Evolutionary conservation across 2,888 invertebrate species (phyloP), one percentile per base, ranked within the genome.

Genomic region (Cybosia mesomella): DNA sequence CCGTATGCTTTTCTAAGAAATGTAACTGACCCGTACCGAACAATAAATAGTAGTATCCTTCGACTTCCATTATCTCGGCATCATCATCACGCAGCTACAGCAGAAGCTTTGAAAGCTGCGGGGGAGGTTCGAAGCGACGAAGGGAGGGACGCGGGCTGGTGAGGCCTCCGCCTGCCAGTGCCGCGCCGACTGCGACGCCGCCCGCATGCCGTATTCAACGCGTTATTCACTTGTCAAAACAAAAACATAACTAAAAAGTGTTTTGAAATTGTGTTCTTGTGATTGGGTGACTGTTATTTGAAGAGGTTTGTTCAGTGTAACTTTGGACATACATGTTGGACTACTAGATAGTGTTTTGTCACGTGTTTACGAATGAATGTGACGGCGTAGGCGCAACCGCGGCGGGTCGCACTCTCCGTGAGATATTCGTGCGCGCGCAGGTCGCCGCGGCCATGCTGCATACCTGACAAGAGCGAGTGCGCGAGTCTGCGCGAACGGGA

Each of bases 391-490:
- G 93, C 93, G 93, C 93, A 92, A 87, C 84, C 82, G 77, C 91
- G 88, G 89, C 90, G 90, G 90, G 90, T 92, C 92, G 92, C 92
- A 91, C 92, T 92, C 88, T 91, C 89, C 90, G 94, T 94, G 94
- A 94, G 93, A 94, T 94, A 94, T 94, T 93, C 91, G 92, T 91
- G 93, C 89, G 91, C 92, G 92, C 90, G 89, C 93, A 91, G 93
- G 92, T 92, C 92, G 92, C 87, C 89, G 94, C 94, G 94, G 95
- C 95, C 95, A 95, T 95, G 94, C 94, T 95, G 94, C 94, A 95
- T 95, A 94, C 95, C 94, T 94, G 92, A 94, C 88, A 84, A 84
- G 93, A 93, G 92, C 83, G 94, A 93, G 92, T 83, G 92, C 92
- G 93, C 92, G 84, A 89, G 88, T 87, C 85, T 91, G 94, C 90